Conservation (phyloP, 1,140 invertebrate species). For the Portunus trituberculatus region DNA sequence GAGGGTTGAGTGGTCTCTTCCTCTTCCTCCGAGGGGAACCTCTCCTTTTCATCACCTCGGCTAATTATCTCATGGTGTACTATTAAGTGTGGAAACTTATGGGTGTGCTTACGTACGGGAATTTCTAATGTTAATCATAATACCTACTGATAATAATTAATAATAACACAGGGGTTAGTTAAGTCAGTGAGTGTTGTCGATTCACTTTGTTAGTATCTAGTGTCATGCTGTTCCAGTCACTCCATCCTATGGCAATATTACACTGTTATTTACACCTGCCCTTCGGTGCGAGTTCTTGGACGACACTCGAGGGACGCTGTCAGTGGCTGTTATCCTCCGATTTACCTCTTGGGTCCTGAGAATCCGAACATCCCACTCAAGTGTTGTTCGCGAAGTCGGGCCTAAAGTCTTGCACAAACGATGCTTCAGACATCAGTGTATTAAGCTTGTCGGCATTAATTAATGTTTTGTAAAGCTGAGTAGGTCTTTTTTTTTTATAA, state of each 20-base stretch:
- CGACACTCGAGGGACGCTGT: conserved; percentile 29
- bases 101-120: conserved; percentile 74
- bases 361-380: conserved; percentile 6
- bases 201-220: conserved; percentile 57
- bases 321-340: conserved; percentile 45
- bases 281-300: conserved; percentile 49
- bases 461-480: conserved; percentile 75
- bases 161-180: conserved; percentile 75
- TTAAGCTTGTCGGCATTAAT: conserved; percentile 76
- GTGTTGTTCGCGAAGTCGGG: conserved; percentile 41
- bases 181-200: conserved; percentile 73
- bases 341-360: conserved; percentile 2
- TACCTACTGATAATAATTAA: conserved; percentile 60
- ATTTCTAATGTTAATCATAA: conserved; percentile 59
- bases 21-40: not conserved
- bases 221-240: conserved; percentile 66
- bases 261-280: conserved; percentile 57
- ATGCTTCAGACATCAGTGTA: conserved; percentile 71
- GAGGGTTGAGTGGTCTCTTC: conserved; percentile 56
- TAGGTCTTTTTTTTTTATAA: conserved; percentile 72
- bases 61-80: conserved; percentile 75
- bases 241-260: conserved; percentile 74
- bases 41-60: conserved; percentile 47
- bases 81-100: conserved; percentile 76
- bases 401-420: conserved; percentile 69